Evolutionary conservation across 1,140 invertebrate genomes (phyloP).

Genomic region (Mizuhopecten yessoensis): DNA sequence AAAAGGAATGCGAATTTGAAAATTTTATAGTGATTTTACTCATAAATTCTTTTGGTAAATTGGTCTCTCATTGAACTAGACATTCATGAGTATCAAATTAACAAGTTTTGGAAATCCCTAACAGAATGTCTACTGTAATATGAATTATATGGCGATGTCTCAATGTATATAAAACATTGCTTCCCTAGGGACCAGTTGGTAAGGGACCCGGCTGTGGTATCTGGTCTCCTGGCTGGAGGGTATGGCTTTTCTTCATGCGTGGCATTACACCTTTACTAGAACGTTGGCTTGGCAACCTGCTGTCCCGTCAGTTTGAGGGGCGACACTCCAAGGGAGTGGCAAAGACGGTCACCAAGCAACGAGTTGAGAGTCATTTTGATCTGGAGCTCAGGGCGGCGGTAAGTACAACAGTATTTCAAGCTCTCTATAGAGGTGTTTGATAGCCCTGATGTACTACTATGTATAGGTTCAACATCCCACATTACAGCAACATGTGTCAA

Average conservation of each 20-base stretch:
- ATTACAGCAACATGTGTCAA: no score
- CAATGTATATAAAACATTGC: no score
- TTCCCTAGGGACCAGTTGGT: conserved; percentile 94
- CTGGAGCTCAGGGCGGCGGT: conserved; percentile 98
- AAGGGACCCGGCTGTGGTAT: conserved; percentile 99
- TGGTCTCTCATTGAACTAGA: no score
- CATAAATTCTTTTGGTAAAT: no score
- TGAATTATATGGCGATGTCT: neutral
- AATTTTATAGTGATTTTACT: no score
- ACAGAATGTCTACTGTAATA: no score
- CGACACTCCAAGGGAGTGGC: conserved; percentile 99
- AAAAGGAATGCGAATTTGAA: no score
- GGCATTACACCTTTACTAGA: conserved; percentile 99
- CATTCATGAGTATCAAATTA: no score
- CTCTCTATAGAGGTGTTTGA: no score
- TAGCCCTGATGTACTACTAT: no score
- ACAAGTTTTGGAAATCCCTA: no score
- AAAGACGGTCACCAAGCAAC: conserved; percentile 99
- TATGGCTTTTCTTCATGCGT: conserved; percentile 99
- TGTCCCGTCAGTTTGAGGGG: conserved; percentile 99
- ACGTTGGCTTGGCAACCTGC: conserved; percentile 98
- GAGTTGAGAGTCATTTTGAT: conserved; percentile 99
- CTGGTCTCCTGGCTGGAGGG: conserved; percentile 99
- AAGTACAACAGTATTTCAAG: conserved; percentile 66
- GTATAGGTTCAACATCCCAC: no score